phyloP scores from a whole-genome alignment of 2,888 invertebrate species.

The Rosalia funebris region DNA sequence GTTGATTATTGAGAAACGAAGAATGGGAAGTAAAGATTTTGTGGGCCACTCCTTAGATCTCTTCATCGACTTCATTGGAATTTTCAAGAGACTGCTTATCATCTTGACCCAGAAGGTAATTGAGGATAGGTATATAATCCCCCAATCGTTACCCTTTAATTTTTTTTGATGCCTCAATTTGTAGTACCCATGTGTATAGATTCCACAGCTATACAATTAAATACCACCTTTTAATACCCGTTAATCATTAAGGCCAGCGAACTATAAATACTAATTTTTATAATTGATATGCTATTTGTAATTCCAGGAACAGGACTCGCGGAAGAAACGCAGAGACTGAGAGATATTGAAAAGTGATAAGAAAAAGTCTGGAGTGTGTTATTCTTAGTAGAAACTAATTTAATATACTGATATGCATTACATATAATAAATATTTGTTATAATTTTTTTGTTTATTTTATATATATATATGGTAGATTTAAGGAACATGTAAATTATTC shows the following conservation, averaged over 20 bases:
- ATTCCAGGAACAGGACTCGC: slow-evolving; percentile 61
- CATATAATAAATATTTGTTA: slow-evolving; percentile 21
- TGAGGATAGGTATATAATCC: slow-evolving; percentile 52
- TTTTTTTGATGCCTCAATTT: too few species aligned
- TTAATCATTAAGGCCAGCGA: too few species aligned
- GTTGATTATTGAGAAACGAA: slow-evolving; percentile 91
- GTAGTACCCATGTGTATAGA: too few species aligned
- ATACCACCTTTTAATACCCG: too few species aligned
- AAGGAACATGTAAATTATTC: slow-evolving; percentile 17
- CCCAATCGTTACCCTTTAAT: too few species aligned
- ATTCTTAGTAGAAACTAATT: slow-evolving; percentile 14
- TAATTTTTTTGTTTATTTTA: slow-evolving; percentile 12
- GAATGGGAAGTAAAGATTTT: slow-evolving; percentile 91
- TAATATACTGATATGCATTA: slow-evolving; percentile 15
- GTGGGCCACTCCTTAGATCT: slow-evolving; percentile 91
- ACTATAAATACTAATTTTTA: too few species aligned
- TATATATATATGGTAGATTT: slow-evolving; percentile 8
- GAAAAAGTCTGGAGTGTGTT: slow-evolving; percentile 7
- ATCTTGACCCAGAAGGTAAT: slow-evolving; percentile 89
- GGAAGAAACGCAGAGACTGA: slow-evolving; percentile 61
- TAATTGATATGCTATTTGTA: slow-evolving; percentile 33
- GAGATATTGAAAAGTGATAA: slow-evolving; percentile 21
- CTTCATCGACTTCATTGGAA: slow-evolving; percentile 93
- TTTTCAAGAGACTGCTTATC: slow-evolving; percentile 91
- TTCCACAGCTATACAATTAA: too few species aligned